These are phyloP conservation scores for Bombycilla garrulus DNA, from an alignment of 2,113 vertebrate species.

Conservation along the genomic window DNA sequence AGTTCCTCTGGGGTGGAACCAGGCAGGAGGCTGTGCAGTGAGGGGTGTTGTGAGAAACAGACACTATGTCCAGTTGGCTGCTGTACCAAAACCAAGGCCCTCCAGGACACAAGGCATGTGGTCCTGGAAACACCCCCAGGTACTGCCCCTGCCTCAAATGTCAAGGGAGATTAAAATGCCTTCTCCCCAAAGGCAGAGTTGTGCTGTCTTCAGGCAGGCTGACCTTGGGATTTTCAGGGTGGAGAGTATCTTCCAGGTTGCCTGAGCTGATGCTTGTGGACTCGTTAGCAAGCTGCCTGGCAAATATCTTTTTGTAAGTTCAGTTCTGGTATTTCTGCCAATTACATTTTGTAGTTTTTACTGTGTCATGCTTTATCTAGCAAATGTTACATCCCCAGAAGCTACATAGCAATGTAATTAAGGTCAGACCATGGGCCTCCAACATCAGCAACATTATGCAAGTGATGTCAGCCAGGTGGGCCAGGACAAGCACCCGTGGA, in stretches of 20 bases:
- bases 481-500: accelerated
- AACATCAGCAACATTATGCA: neutral
- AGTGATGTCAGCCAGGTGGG: neutral
- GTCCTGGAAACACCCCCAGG: neutral
- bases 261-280: neutral
- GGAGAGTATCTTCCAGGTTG: neutral
- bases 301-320: neutral
- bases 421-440: neutral
- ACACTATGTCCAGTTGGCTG: accelerated
- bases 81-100: neutral
- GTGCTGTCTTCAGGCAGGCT: neutral
- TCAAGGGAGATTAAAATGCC: neutral
- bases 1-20: neutral
- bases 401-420: neutral
- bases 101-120: neutral
- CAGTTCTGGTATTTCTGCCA: neutral
- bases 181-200: neutral
- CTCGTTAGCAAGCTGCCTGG: neutral
- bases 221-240: neutral
- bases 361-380: neutral
- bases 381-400: neutral
- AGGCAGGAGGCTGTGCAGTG: neutral
- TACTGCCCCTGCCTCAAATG: neutral
- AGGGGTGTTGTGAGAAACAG: accelerated
- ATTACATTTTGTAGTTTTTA: neutral